Percentiles rank a stretch among this genome's conserved stretches.
phyloP scores from a whole-genome alignment of 2,113 vertebrate species.

The Phrynocephalus versicolor region DNA sequence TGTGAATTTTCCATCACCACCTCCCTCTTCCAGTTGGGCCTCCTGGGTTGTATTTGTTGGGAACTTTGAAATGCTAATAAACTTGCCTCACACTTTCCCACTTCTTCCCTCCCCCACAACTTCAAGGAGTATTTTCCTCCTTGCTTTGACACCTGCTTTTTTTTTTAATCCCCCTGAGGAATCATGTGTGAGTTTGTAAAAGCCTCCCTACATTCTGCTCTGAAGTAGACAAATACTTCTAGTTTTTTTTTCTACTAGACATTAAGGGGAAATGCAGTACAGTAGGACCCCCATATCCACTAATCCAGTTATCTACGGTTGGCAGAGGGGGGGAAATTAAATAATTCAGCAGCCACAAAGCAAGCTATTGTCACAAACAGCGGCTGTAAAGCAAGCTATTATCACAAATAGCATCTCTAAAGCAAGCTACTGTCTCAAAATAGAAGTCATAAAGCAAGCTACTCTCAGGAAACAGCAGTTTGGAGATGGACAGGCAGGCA shows the following conservation, averaged over 20 bases:
- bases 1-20: constrained; percentile 10
- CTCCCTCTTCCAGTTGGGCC: not conserved
- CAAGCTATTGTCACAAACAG: no score
- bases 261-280: not conserved
- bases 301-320: no score
- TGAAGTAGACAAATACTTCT: not conserved
- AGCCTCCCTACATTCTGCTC: not conserved
- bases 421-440: no score
- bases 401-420: not conserved
- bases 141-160: not conserved
- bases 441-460: no score
- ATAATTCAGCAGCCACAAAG: no score
- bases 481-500: no score
- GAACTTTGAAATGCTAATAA: constrained; percentile 31
- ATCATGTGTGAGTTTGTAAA: no score
- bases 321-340: no score
- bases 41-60: not conserved
- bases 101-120: no score
- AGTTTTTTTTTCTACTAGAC: not conserved
- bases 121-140: not conserved
- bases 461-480: no score
- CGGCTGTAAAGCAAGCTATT: no score
- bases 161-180: not conserved
- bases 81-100: not conserved
- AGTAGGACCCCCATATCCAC: no score